Evolutionary conservation across 2,797 vertebrate species (phyloP).

Genomic region (Urosaurus nigricauda): DNA sequence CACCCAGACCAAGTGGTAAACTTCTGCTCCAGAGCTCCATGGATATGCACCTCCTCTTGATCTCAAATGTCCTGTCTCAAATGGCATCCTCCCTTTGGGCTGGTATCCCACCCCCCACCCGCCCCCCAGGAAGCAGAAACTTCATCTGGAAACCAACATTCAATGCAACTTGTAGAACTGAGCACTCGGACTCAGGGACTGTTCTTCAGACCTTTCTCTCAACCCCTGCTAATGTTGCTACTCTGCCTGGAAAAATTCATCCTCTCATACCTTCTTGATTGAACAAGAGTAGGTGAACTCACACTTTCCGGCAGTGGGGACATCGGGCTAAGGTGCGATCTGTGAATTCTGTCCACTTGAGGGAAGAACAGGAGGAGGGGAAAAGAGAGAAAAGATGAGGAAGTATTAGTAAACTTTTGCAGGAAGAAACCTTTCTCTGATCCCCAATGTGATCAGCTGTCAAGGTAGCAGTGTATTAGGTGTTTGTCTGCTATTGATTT

Average conservation of each 20-base stretch:
- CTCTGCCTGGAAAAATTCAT: neutral
- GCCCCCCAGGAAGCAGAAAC: neutral
- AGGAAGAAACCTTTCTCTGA: neutral
- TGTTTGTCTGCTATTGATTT: too few species aligned
- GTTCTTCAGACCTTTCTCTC: neutral
- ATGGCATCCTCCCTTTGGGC: neutral
- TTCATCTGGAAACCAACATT: neutral
- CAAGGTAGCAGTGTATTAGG: neutral
- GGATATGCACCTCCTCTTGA: neutral
- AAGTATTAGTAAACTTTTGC: neutral
- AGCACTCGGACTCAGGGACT: too few species aligned
- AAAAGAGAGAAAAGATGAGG: slow-evolving; percentile 5
- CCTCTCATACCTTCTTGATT: neutral
- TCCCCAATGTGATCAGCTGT: neutral
- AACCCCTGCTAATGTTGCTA: neutral
- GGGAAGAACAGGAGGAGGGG: neutral
- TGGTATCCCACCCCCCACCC: too few species aligned
- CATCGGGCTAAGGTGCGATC: slow-evolving; percentile 93
- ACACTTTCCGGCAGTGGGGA: slow-evolving; percentile 97
- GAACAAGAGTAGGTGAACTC: slow-evolving; percentile 73
- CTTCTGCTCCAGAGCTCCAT: neutral
- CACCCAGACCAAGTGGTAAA: neutral
- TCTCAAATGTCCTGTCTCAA: neutral
- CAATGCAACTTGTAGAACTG: neutral
- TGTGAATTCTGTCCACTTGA: slow-evolving; percentile 95